These are phyloP conservation scores for Cotesia vestalis DNA, from an alignment of 1,140 invertebrate species.

Conservation along the genomic window DNA sequence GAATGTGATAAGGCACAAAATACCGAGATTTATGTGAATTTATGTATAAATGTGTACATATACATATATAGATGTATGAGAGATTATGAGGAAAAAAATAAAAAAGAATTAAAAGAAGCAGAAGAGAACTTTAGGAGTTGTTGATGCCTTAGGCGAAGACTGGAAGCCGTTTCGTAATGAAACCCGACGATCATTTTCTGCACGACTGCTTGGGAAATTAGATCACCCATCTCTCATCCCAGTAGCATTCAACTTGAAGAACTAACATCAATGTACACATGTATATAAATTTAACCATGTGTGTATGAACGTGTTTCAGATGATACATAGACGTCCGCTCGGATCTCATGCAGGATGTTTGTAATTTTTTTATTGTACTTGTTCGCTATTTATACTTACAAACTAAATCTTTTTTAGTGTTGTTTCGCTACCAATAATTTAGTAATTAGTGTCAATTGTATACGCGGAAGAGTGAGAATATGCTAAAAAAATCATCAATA, in stretches of 20 bases:
- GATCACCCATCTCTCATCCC: constrained; percentile 65
- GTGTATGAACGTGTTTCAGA: neutral
- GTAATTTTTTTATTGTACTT: constrained; percentile 38
- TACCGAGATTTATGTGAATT: too few species aligned
- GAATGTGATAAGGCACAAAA: too few species aligned
- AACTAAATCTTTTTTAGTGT: constrained; percentile 43
- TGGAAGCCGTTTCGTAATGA: constrained; percentile 66
- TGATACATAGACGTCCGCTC: constrained; percentile 15
- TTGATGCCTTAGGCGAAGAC: constrained; percentile 59
- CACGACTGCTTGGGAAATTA: constrained; percentile 66
- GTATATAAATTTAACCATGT: neutral
- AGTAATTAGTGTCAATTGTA: constrained; percentile 55
- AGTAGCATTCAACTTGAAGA: constrained; percentile 47
- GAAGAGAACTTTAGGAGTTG: constrained; percentile 49
- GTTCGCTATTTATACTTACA: constrained; percentile 37
- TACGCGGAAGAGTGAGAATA: constrained; percentile 9
- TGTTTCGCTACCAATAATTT: constrained; percentile 57
- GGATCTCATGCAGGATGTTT: constrained; percentile 57
- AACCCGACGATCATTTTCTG: constrained; percentile 64
- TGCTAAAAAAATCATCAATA: neutral
- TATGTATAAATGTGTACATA: too few species aligned
- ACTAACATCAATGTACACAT: constrained; percentile 13
- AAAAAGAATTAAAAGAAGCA: constrained; percentile 42
- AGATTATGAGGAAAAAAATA: constrained; percentile 33
- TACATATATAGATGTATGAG: constrained; percentile 1